A percentile compares a stretch with the other conserved stretches of the same genome.
Evolutionary conservation across 2,888 invertebrate species (phyloP).

Genomic region (Gibbula magus): DNA sequence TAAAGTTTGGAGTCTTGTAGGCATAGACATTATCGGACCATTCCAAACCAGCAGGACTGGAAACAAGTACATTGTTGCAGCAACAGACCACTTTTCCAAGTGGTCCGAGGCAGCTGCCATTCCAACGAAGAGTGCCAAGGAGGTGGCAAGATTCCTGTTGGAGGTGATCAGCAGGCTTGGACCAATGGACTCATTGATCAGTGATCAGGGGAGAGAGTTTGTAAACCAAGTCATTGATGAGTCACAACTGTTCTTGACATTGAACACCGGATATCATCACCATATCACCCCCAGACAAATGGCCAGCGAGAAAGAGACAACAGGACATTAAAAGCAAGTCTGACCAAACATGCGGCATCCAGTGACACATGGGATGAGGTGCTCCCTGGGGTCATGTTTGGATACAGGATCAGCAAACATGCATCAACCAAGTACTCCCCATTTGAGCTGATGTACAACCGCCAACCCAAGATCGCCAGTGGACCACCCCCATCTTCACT

Average conservation of each 20-base stretch:
- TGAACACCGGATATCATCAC: neutral
- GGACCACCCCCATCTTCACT: neutral
- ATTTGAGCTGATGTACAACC: slow-evolving; percentile 18
- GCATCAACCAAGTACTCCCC: slow-evolving; percentile 27
- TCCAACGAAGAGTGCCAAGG: neutral
- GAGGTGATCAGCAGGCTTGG: neutral
- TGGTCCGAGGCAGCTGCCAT: slow-evolving; percentile 21
- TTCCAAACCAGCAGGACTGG: neutral
- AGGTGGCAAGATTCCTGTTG: slow-evolving; percentile 13
- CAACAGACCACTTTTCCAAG: slow-evolving; percentile 21
- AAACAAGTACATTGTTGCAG: slow-evolving; percentile 13
- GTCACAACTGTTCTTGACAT: slow-evolving; percentile 5
- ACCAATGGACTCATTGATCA: slow-evolving; percentile 20
- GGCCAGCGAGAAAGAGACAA: slow-evolving; percentile 33
- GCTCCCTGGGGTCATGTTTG: neutral
- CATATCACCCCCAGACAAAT: slow-evolving; percentile 25
- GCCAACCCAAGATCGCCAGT: neutral
- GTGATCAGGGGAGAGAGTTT: slow-evolving; percentile 24
- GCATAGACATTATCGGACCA: slow-evolving; percentile 18
- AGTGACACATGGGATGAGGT: slow-evolving; percentile 5
- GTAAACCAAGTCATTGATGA: slow-evolving; percentile 24
- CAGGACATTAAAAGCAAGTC: slow-evolving; percentile 24
- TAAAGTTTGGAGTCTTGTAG: slow-evolving; percentile 19
- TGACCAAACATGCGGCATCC: neutral
- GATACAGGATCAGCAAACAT: no score